These are phyloP conservation scores for Drosophila leonis DNA, from an alignment of 2,888 invertebrate genomes.

Conservation along the genomic window DNA sequence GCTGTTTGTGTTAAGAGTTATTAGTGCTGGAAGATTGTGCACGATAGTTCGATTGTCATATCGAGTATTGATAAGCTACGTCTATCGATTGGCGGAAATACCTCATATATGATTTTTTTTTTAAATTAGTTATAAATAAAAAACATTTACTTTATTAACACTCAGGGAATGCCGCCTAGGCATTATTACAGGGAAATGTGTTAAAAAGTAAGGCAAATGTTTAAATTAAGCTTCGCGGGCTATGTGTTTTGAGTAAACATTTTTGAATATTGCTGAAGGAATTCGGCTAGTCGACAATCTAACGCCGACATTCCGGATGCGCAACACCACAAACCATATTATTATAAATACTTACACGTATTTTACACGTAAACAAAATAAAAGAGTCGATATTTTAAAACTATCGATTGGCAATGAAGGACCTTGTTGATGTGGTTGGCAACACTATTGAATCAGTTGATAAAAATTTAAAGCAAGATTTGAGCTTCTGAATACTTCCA, in stretches of 20 bases:
- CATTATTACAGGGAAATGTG: too few relatives aligned
- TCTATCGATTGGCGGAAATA: neutral
- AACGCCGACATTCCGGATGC: too few relatives aligned
- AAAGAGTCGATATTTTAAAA: neutral
- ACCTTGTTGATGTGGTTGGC: neutral
- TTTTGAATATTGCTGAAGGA: too few relatives aligned
- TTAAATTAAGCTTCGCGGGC: neutral
- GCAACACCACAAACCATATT: too few relatives aligned
- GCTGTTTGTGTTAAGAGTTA: slow-evolving; percentile 35
- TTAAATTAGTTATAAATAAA: neutral
- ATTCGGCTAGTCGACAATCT: too few relatives aligned
- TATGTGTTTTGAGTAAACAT: neutral
- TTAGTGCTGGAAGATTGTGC: slow-evolving; percentile 10
- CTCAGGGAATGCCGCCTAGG: too few relatives aligned
- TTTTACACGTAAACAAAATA: neutral
- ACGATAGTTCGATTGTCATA: slow-evolving; percentile 4
- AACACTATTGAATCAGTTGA: neutral
- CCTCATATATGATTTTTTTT: neutral
- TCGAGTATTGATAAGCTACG: slow-evolving; percentile 6
- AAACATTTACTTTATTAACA: neutral
- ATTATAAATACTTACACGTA: too few relatives aligned
- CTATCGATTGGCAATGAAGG: too few relatives aligned
- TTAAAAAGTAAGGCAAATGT: neutral
- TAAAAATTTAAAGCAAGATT: neutral
- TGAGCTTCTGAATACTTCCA: neutral